Conservation (phyloP, 2,113 vertebrate genomes). For the Phrynocephalus versicolor region DNA sequence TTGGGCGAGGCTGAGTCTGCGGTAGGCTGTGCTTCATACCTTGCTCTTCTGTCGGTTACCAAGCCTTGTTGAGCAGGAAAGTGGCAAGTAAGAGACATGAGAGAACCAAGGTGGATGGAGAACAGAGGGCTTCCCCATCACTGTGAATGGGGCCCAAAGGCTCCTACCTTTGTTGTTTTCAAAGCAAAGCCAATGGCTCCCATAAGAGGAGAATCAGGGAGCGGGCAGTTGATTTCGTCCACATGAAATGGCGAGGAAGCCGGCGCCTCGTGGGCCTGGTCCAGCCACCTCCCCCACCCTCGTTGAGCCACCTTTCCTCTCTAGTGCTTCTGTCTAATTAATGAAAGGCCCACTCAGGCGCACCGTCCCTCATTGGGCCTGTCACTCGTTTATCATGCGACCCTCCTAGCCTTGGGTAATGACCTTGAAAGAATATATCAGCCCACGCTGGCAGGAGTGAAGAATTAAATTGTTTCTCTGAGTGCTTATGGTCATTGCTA, state of each 20-base stretch:
- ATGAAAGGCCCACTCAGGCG: conserved; percentile 90
- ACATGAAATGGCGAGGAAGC: conserved; percentile 53
- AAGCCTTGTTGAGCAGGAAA: background rate
- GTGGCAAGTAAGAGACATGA: conserved; percentile 54
- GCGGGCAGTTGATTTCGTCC: conserved; percentile 45
- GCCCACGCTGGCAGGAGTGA: conserved; percentile 96
- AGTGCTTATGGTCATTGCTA: conserved; percentile 98
- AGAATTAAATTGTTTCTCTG: conserved; percentile 99
- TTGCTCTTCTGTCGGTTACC: background rate
- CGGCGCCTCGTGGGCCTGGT: conserved; percentile 45
- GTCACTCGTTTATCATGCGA: conserved; percentile 99
- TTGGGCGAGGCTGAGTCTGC: conserved; percentile 23
- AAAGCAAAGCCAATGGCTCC: conserved; percentile 33
- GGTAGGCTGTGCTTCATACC: conserved; percentile 20
- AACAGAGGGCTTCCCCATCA: conserved; percentile 29
- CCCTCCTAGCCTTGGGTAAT: conserved; percentile 98
- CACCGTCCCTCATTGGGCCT: conserved; percentile 91
- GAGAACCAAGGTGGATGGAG: conserved; percentile 47
- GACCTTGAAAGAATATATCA: conserved; percentile 99
- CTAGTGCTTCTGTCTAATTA: conserved; percentile 91
- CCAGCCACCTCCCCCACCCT: conserved; percentile 73
- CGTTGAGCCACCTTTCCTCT: conserved; percentile 81
- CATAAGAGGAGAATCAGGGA: background rate
- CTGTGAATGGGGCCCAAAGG: conserved; percentile 42
- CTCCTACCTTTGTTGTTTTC: conserved; percentile 30